Conservation (phyloP, 2,113 vertebrate species). For the Mohoua ochrocephala region DNA sequence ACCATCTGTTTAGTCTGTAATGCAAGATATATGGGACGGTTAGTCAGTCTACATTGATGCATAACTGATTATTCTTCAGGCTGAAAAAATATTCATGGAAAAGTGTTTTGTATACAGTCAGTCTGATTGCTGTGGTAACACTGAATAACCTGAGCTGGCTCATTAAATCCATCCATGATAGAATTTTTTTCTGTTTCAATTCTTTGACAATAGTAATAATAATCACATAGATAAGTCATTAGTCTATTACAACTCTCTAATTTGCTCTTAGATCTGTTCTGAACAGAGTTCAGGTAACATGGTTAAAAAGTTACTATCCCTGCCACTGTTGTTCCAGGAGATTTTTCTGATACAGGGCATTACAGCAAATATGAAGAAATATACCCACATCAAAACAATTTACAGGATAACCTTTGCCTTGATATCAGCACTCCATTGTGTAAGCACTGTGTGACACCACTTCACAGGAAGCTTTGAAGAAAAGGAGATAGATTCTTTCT, state of each 20-base stretch:
- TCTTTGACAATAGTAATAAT: background rate
- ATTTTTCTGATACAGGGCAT: background rate
- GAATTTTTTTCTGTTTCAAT: background rate
- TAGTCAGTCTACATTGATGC: background rate
- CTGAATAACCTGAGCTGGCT: background rate
- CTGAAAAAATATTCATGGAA: background rate
- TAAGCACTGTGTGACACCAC: background rate
- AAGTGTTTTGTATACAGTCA: background rate
- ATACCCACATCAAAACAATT: background rate
- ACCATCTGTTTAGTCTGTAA: background rate
- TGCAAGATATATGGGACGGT: background rate
- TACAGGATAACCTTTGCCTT: background rate
- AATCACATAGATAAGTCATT: background rate
- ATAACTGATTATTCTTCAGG: background rate
- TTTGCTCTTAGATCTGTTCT: background rate
- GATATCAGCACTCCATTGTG: background rate
- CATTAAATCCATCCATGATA: background rate
- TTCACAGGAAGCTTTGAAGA: background rate
- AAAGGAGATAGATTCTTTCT: background rate
- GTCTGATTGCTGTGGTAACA: conserved; percentile 1
- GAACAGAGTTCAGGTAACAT: background rate
- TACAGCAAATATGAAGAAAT: background rate
- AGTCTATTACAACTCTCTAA: background rate
- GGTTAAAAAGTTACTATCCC: background rate
- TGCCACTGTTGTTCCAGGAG: background rate